A percentile compares a stretch with the other conserved stretches of the same genome.
Conservation (phyloP, 1,140 invertebrate genomes). For the Leptoteleia sp. region DNA sequence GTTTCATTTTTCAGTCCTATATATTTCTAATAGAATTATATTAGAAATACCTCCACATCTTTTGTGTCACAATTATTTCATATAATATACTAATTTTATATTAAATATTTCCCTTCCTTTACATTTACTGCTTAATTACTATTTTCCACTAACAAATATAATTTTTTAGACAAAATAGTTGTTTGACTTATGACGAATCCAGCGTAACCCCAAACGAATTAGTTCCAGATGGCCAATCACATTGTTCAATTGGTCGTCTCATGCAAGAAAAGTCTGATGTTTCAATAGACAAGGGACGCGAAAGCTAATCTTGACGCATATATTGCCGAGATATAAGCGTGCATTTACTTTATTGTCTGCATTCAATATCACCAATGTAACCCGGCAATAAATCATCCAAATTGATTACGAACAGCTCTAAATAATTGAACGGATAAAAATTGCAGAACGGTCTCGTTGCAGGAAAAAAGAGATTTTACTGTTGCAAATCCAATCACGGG, state of each 20-base stretch:
- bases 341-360: constrained; percentile 38
- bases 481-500: constrained; percentile 36
- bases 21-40: too few relatives aligned
- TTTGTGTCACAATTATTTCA: too few relatives aligned
- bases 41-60: too few relatives aligned
- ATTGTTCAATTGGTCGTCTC: constrained; percentile 44
- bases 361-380: constrained; percentile 21
- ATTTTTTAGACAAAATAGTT: constrained; percentile 19
- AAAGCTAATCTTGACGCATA: constrained; percentile 23
- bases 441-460: constrained; percentile 4
- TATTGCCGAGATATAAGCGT: constrained; percentile 12
- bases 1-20: too few relatives aligned
- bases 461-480: too few relatives aligned
- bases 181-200: constrained; percentile 33
- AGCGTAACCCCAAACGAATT: constrained; percentile 23
- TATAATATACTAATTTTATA: too few relatives aligned
- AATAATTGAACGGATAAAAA: constrained; percentile 34
- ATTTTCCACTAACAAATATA: neutral
- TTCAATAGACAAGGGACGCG: constrained; percentile 38
- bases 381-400: constrained; percentile 39
- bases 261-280: constrained; percentile 23
- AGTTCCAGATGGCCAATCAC: constrained; percentile 44
- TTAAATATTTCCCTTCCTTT: too few relatives aligned
- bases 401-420: constrained; percentile 26
- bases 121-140: too few relatives aligned